Evolutionary conservation across 2,888 invertebrate species (phyloP), one percentile per base, ranked within the genome.

Genomic region (Parthenolecanium corni): DNA sequence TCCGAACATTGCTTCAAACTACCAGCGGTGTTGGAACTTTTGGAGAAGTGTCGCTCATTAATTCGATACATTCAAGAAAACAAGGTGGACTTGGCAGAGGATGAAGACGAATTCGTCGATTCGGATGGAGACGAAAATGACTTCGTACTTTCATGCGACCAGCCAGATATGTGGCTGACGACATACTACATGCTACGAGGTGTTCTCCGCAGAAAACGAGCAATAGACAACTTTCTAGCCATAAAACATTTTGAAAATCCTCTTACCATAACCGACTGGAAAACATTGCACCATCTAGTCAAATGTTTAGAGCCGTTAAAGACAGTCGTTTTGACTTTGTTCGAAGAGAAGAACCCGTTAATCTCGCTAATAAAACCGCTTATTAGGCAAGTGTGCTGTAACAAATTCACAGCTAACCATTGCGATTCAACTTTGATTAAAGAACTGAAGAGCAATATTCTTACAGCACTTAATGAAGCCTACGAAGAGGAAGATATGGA

Each of bases 321-420:
- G 71, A 76, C 76, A 20, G 76, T 76, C 1, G 75, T 76, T 18
- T 73, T 75, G 70, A 77, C 77, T 0, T 70, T 77, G 2, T 75
- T 75, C 61, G 77, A 77, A 66, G 77, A 77, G 61, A 76, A 76
- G 66, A 74, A 74, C 67, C 76, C 77, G 12, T 68, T 76, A 1
- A 73, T 77, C 67, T 77, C 77, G 0, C 69, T 77, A 16, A 64
- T 77, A n/a, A 76, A 76, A 67, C 77, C 77, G 18, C 67, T 77
- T 14, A 70, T 76, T n/a, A 75, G 75, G 74, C 75, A 77, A 67
- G 70, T 77, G 9, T 74, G 74, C 0, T 75, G 74, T 2, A 72
- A 74, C 3, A 76, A 76, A 67, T 70, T 77, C 1, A 75, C 76
- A 70, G 68, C 71, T 14, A 74, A 74, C 62, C 72, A 74, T 1